Evolutionary conservation across 2,797 vertebrate species (phyloP), one percentile per base, ranked within the genome.

Genomic region (Enteromius paludinosus): DNA sequence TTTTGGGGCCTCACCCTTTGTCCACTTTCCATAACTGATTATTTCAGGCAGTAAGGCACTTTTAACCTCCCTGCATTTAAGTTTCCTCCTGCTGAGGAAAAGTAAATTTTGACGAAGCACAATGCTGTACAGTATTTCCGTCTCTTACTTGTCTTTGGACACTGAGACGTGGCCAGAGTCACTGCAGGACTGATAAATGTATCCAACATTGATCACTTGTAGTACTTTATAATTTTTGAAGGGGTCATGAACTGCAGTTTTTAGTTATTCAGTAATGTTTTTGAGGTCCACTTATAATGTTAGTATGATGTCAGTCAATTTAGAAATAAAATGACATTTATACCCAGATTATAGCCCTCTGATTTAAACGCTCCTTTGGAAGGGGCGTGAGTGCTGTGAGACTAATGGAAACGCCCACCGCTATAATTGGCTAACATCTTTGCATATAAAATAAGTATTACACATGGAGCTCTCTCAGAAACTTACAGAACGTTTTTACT

Each of bases 21-120:
- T 76, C 74, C 74, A 49, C 25, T 82, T 66, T 78, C 71, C 66
- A 81, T 83, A 81, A 83, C 75, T 73, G 59, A 83, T 77, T 56
- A 71, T 80, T 84, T 84, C 8, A 66, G 30, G 61, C 79, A 74
- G 43, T 28, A 38, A 52, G 49, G 1, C 23, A 54, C 64, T 68
- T 56, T 43, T 35, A 80, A 35, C 66, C 71, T 18, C 43, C 38
- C 43, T 49, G 17, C 10, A 17, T 64, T 77, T 14, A 54, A 25
- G 62, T 25, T 66, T n/a, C 62, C 25, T 56, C 41, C 28, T 78
- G 62, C 9, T 45, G 33, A 33, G 49, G 28, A 76, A 73, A 72
- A 35, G 10, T 35, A 5, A 74, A 33, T 47, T 59, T 59, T 25
- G 12, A 38, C 56, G 54, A 28, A 75, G 35, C 25, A 43, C 54